phyloP scores from a whole-genome alignment of 2,113 vertebrate genomes.

The Hirundichthys speculiger region DNA sequence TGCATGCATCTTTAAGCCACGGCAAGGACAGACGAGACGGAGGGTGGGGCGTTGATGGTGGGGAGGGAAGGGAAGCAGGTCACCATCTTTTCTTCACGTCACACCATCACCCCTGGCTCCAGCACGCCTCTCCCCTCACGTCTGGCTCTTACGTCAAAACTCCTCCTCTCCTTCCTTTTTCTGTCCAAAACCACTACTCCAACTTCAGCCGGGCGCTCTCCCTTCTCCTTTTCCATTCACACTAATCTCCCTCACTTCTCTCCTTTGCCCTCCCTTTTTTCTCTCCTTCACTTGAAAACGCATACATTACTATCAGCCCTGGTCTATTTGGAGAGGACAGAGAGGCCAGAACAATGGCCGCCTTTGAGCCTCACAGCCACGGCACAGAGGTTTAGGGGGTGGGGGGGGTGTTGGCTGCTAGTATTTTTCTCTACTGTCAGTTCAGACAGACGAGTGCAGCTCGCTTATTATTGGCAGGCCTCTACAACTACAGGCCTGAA shows the following conservation, averaged over 20 bases:
- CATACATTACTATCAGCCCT: constrained; percentile 84
- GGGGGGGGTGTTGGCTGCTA: constrained; percentile 36
- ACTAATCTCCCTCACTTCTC: constrained; percentile 56
- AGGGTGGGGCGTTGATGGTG: constrained; percentile 14
- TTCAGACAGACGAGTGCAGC: constrained; percentile 52
- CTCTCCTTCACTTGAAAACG: constrained; percentile 74
- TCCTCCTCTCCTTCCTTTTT: constrained; percentile 45
- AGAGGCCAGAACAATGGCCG: constrained; percentile 84
- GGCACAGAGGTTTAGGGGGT: constrained; percentile 63
- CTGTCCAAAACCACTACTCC: constrained; percentile 51
- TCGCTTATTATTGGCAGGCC: constrained; percentile 60
- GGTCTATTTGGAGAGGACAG: constrained; percentile 79
- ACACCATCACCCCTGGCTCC: constrained; percentile 45
- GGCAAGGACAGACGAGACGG: constrained; percentile 49
- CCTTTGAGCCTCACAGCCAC: constrained; percentile 82
- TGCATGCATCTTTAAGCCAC: constrained; percentile 57
- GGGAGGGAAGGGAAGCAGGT: constrained; percentile 19
- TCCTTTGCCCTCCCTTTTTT: constrained; percentile 68
- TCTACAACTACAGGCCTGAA: constrained; percentile 29
- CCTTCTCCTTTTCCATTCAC: constrained; percentile 50
- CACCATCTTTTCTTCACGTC: too few relatives aligned
- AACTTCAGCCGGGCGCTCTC: constrained; percentile 76
- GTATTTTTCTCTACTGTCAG: constrained; percentile 66
- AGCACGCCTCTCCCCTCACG: constrained; percentile 45
- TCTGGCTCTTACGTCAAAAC: constrained; percentile 49